phyloP scores from a whole-genome alignment of 2,113 vertebrate species.

The Dicrurus megarhynchus region DNA sequence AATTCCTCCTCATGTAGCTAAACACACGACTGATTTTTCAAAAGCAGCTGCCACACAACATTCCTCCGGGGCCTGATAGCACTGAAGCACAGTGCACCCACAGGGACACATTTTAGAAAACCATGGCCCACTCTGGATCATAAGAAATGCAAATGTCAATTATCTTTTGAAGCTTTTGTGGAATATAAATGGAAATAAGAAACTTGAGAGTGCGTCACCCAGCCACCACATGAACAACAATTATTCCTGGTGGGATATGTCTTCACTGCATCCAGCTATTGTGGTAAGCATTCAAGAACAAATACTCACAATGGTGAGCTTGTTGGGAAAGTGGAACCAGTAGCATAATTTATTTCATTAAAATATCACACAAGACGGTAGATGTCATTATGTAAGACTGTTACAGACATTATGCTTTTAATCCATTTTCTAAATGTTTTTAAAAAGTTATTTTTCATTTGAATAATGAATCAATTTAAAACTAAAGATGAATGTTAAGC shows the following conservation, averaged over 20 bases:
- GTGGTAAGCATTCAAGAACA: not conserved
- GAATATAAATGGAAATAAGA: not conserved
- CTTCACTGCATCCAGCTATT: not conserved
- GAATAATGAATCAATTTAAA: not conserved
- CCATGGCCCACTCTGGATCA: not conserved
- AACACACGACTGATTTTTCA: not conserved
- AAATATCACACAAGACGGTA: not conserved
- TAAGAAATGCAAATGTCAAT: not conserved
- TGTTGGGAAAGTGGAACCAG: not conserved
- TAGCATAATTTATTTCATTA: not conserved
- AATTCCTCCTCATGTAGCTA: not conserved
- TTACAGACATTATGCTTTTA: not conserved
- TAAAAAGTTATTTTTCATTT: not conserved
- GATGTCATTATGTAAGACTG: not conserved
- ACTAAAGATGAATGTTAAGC: not conserved
- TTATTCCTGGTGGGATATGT: not conserved
- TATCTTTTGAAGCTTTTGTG: not conserved
- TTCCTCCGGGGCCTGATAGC: not conserved
- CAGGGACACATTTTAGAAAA: not conserved
- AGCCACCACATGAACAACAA: not conserved
- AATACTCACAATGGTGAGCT: not conserved
- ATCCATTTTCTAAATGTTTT: slow-evolving; percentile 28
- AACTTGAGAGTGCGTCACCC: not conserved
- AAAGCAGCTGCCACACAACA: not conserved
- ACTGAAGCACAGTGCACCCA: not conserved